Evolutionary conservation across 2,797 vertebrate species (phyloP).

Genomic region (Capromys pilorides): DNA sequence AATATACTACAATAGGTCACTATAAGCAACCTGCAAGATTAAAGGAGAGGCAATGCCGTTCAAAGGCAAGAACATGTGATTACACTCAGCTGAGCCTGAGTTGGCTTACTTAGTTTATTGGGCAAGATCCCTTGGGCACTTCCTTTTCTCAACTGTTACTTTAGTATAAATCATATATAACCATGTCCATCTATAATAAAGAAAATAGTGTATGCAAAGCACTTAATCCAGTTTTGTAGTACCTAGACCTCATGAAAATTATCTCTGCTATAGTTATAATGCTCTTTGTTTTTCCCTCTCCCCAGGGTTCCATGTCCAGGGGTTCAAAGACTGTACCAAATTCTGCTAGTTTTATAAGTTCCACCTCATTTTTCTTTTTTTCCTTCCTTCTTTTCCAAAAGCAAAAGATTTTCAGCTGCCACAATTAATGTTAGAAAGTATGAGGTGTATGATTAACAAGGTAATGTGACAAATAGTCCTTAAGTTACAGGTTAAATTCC

Average conservation of each 20-base stretch:
- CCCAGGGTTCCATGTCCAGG: not conserved
- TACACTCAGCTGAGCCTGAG: not conserved
- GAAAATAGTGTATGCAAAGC: not conserved
- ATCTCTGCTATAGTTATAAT: not conserved
- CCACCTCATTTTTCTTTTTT: not conserved
- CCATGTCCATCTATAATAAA: not conserved
- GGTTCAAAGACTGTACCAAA: not conserved
- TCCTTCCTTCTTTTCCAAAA: not conserved
- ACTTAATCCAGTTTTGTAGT: not conserved
- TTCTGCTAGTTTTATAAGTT: not conserved
- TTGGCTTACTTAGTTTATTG: not conserved
- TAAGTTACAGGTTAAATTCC: not conserved
- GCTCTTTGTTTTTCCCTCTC: not conserved
- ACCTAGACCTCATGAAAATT: not conserved
- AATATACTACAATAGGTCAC: not conserved
- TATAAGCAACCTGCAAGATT: not conserved
- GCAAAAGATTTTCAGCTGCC: not conserved
- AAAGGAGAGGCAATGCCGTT: not conserved
- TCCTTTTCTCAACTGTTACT: not conserved
- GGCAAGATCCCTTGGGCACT: not conserved
- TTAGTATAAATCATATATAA: not conserved
- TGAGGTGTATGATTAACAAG: conserved; percentile 13
- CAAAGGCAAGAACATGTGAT: not conserved
- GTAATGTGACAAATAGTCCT: not conserved
- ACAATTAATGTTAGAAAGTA: not conserved